Evolutionary conservation across 2,888 invertebrate genomes (phyloP), one percentile per base, ranked within the genome.

Genomic region (Hylaea fasciaria): DNA sequence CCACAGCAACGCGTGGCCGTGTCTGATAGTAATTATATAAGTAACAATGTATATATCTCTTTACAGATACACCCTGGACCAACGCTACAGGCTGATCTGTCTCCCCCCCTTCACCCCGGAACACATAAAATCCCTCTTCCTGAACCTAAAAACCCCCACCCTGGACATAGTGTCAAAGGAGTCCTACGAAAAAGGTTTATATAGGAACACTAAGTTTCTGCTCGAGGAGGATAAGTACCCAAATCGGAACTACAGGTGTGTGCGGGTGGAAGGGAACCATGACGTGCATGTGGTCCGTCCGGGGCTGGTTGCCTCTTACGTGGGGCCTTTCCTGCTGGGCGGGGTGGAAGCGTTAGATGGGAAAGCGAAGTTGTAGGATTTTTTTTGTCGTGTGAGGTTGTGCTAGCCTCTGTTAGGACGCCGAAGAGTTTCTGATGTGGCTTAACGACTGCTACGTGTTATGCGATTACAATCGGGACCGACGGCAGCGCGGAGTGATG

Each of bases 281-380:
- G 94, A 95, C 71, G 89, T 94, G 0, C 95, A 95, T 71, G 87
- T 93, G 8, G 87, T 88, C 29, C 66, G 89, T 47, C 94, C 95
- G 0, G 93, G 94, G 53, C 72, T 77, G 11, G 76, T 95, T 0
- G 93, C 93, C 0, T 67, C 77, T 0, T 77, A 76, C 69, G 70
- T 94, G 0, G 64, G 67, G 0, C 81, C 81, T 57, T 93, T 93
- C 76, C 64, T 94, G 16, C 28, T 82, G 2, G 66, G 80, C 39
- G 86, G 85, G 0, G 9, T 81, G 0, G 73, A 77, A 0, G 85
- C 83, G 0, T 56, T 87, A 4, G 85, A 83, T 66, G 62, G 60
- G 5, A 85, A 79, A 32, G 74, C 86, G 0, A 89, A 86, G 63
- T 77, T 89, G 72, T 85, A 72, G 14, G 2, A 35, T 11, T 35